Evolutionary conservation across 2,797 vertebrate species (phyloP).

Genomic region (Cuculus canorus): DNA sequence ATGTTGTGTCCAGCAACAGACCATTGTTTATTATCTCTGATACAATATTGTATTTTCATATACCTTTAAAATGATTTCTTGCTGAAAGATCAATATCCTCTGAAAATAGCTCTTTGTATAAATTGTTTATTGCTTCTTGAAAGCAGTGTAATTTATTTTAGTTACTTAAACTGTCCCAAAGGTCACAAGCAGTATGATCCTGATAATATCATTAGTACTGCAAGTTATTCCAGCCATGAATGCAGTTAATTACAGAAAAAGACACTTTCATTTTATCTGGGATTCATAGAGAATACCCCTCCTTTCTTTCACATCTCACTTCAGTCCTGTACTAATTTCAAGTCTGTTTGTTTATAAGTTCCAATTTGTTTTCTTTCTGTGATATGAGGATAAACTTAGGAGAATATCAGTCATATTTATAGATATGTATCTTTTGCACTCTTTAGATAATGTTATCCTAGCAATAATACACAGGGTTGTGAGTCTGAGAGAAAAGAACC

Average conservation of each 20-base stretch:
- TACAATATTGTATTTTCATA: background rate
- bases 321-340: background rate
- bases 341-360: conserved; percentile 22
- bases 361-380: conserved; percentile 19
- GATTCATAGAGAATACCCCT: background rate
- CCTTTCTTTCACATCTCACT: background rate
- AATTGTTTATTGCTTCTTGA: background rate
- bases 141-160: background rate
- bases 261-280: background rate
- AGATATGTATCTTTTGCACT: conserved; percentile 17
- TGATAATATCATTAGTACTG: background rate
- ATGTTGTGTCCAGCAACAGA: too few relatives aligned
- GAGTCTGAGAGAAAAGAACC: background rate
- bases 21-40: too few relatives aligned
- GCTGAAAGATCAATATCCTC: background rate
- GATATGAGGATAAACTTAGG: background rate
- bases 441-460: background rate
- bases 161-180: background rate
- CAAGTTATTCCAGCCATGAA: background rate
- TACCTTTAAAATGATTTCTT: background rate
- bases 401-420: conserved; percentile 4
- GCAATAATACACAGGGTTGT: background rate
- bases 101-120: background rate
- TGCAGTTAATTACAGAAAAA: background rate
- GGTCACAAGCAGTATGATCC: background rate